Base-by-base conservation (phyloP, 2,113 vertebrate genomes). In the Bufo gargarizans region DNA sequence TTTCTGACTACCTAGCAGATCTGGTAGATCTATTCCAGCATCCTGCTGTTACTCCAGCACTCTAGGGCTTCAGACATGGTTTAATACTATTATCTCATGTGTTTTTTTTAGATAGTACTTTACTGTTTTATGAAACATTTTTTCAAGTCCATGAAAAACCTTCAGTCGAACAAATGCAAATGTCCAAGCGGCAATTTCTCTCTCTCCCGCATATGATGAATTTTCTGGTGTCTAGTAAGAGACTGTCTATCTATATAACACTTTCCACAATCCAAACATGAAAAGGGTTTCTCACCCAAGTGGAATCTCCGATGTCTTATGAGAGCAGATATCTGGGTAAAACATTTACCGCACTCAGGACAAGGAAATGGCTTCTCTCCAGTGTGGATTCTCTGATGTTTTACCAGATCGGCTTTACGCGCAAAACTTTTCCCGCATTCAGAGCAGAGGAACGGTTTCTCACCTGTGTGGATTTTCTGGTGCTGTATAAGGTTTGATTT, bases 261-360 rank as follows among this genome's bases (percentile, higher is more conserved):
- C 56, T 56, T 78, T n/a, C 77, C 77, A 56, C 77, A 78, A 22
- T 56, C 20, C 5, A 53, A n/a, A 55, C 50, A 78, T 6, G 53
- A 6, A 22, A 55, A 78, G 16, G 77, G 77, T 78, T 78, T 78
- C 50, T 78, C 77, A 22, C 77, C 77, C 22, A 53, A n/a, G 77
- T 78, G 77, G 22, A 63, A 17, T 82, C 59, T 63, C 33, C 17
- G 16, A 12, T 82, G 79, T 9, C 59, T 16, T 20, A 19, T 82
- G 4, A 82, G 58, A 12, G 43, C 45, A 5, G 56, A 82, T 20
- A 63, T 82, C 33, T 61, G 33, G 22, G 79, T 63, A 82, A 82
- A 82, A 19, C 43, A 20, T 19, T 47, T 63, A 1, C 79, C 79
- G 10, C 79, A 82, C 10, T 19, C 10, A 12, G 5, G 1, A 45